Conservation (phyloP, 1,140 invertebrate genomes). For the Dendrolimus punctatus region DNA sequence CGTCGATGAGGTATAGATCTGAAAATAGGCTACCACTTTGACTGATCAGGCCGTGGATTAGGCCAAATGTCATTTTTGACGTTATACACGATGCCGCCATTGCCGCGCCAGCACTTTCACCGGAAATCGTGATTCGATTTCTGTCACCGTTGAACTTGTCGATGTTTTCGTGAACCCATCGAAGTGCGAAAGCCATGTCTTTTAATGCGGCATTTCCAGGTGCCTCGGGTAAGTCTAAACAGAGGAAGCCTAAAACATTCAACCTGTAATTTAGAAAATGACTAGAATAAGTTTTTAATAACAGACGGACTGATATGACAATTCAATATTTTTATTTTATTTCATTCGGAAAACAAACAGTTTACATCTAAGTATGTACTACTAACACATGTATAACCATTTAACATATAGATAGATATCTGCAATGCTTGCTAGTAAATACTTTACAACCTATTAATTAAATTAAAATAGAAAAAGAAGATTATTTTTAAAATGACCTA, state of each 20-base stretch:
- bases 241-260: constrained; percentile 77
- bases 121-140: constrained; percentile 79
- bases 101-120: constrained; percentile 82
- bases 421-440: too few species aligned
- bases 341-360: too few species aligned
- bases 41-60: constrained; percentile 64
- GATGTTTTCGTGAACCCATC: constrained; percentile 67
- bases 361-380: too few species aligned
- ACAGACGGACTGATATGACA: too few species aligned
- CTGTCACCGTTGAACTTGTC: constrained; percentile 80
- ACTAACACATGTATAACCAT: too few species aligned
- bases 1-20: constrained; percentile 64
- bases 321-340: too few species aligned
- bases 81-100: constrained; percentile 78
- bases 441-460: too few species aligned
- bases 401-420: too few species aligned
- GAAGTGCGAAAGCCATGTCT: constrained; percentile 73
- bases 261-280: constrained; percentile 45
- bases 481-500: too few species aligned
- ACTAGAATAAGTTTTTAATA: too few species aligned
- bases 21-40: constrained; percentile 77
- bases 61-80: constrained; percentile 75
- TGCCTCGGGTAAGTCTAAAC: constrained; percentile 70
- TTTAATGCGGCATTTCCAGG: constrained; percentile 79
- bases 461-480: too few species aligned